A percentile compares a stretch with the other conserved stretches of the same genome.
Conservation (phyloP, 2,113 vertebrate genomes). For the Spea multiplicata region DNA sequence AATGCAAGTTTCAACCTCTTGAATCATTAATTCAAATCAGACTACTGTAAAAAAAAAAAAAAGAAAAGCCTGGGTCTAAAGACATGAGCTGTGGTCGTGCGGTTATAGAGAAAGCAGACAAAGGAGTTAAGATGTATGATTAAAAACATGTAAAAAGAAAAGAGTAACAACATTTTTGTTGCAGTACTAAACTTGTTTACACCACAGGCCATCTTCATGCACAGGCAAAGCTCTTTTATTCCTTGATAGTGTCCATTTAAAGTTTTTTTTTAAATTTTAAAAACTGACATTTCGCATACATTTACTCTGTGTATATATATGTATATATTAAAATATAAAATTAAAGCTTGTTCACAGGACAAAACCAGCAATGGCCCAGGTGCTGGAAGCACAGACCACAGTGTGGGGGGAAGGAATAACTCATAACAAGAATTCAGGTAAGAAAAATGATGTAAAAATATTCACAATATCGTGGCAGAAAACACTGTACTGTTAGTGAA, state of each 20-base stretch:
- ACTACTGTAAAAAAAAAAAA: no score
- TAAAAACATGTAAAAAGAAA: no score
- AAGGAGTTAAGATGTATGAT: no score
- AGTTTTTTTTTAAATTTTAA: slow-evolving; percentile 18
- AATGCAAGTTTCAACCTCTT: no score
- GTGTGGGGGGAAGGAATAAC: slow-evolving; percentile 56
- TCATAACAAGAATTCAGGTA: slow-evolving; percentile 49
- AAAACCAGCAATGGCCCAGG: slow-evolving; percentile 56
- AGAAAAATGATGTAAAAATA: slow-evolving; percentile 58
- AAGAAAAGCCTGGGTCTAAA: no score
- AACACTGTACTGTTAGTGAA: slow-evolving; percentile 59
- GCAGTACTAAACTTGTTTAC: no score
- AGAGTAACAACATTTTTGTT: no score
- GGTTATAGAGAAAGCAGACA: no score
- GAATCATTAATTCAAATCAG: no score
- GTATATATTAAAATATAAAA: slow-evolving; percentile 44
- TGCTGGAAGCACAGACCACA: slow-evolving; percentile 56
- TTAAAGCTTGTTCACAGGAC: slow-evolving; percentile 56
- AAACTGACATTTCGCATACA: slow-evolving; percentile 32
- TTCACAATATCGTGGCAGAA: slow-evolving; percentile 56
- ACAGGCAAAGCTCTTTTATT: no score
- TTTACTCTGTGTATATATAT: slow-evolving; percentile 16
- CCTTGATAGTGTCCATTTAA: background rate
- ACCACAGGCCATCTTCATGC: no score
- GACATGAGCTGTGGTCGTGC: no score